Base-by-base conservation (phyloP, 2,797 vertebrate genomes). In the Neoniphon sammara region DNA sequence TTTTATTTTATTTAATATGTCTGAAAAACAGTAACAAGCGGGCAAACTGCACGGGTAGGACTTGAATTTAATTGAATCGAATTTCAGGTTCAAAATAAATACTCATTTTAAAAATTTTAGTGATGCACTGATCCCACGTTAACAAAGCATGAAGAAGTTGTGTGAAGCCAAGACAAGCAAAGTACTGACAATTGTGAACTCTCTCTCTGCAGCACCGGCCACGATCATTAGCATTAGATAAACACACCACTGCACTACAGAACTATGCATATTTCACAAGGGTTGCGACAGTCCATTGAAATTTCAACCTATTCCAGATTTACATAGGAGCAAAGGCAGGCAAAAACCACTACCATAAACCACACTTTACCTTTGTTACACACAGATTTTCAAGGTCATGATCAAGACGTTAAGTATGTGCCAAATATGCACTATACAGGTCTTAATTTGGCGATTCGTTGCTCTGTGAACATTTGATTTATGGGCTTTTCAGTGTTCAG, bases 151-250 rank as follows among this genome's bases (percentile, higher is more conserved):
- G 15, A 27, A 62, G 23, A 73, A 27, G 62, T 18, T 7, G 5
- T 2, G 18, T 23, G 50, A 68, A 31, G 69, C 84, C 85, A 89
- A 85, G 0, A 30, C 47, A 82, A 87, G 87, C 84, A 88, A 10
- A 1, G 15, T 20, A 56, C n/a, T 77, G 61, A 74, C n/a, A 55
- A 78, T 70, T 53, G 58, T 68, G 71, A 81, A 59, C 63, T 72
- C 70, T 73, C 70, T 73, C 66, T 73, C 55, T 70, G 60, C 23
- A 34, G 34, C 20, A 31, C 75, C 75, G 72, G 75, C 63, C 69
- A 12, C 2, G 2, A 73, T 88, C 79, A 85, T 89, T 86, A 86
- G 76, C 82, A 80, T 76, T 80, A 56, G 49, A 85, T 82, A 88
- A 90, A 89, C 76, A 89, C 69, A 72, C 61, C 5, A 20, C 42